Evolutionary conservation across 2,888 invertebrate species (phyloP).

Genomic region (Lepetodrilus schrolli): DNA sequence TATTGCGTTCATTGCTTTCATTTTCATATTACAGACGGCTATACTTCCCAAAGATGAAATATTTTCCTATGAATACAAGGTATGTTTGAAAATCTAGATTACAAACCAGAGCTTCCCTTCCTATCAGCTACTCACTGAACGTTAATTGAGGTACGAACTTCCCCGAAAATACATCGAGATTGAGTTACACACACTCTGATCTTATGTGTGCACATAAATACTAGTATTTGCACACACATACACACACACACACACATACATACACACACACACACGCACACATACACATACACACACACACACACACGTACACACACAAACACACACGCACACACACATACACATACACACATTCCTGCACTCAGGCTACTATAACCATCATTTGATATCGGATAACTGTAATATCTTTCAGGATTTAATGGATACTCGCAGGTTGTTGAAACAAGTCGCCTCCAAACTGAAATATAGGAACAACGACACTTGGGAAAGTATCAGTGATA

Average conservation of each 20-base stretch:
- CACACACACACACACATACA: not conserved
- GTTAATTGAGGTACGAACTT: too few species aligned
- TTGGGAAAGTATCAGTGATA: not conserved
- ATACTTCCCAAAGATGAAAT: not conserved
- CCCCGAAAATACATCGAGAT: too few species aligned
- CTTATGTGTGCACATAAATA: too few species aligned
- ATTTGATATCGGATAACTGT: too few species aligned
- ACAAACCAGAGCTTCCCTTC: too few species aligned
- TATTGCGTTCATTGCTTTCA: too few species aligned
- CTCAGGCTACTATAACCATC: not conserved
- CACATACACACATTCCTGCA: not conserved
- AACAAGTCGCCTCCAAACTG: not conserved
- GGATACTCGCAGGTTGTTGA: too few species aligned
- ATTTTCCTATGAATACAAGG: not conserved
- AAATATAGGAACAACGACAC: not conserved
- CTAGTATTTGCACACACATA: too few species aligned
- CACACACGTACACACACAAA: not conserved
- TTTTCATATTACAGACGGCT: not conserved
- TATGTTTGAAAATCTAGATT: not conserved
- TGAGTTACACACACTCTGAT: too few species aligned
- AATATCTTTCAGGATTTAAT: too few species aligned
- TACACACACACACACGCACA: slow-evolving; percentile 3
- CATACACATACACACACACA: not conserved
- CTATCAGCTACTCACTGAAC: too few species aligned
- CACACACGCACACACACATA: not conserved